Conservation (phyloP, 2,888 invertebrate genomes). For the Drosophila cognata region DNA sequence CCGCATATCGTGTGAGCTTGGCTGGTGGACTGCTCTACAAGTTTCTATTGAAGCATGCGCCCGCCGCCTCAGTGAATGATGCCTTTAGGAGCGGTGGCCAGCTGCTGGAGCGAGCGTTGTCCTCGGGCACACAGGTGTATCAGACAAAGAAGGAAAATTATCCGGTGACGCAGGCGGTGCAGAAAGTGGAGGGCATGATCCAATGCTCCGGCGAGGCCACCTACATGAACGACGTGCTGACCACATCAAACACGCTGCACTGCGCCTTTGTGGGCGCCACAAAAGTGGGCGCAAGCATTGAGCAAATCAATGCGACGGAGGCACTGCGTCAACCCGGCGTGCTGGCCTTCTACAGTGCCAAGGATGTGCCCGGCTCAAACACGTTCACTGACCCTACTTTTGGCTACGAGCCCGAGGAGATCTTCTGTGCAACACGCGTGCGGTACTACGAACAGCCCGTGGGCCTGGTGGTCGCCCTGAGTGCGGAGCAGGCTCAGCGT, state of each 20-base stretch:
- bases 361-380: conserved; percentile 87
- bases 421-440: conserved; percentile 73
- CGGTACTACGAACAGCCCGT: conserved; percentile 90
- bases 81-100: conserved; percentile 78
- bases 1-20: conserved; percentile 89
- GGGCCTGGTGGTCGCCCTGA: conserved; percentile 90
- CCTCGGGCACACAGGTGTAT: conserved; percentile 89
- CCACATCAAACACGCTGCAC: conserved; percentile 87
- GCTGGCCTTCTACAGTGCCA: conserved; percentile 87
- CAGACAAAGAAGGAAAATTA: conserved; percentile 89
- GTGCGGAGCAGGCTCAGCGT: conserved; percentile 86
- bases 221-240: conserved; percentile 91
- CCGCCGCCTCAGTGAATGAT: conserved; percentile 82
- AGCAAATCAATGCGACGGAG: conserved; percentile 86
- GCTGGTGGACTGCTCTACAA: conserved; percentile 93
- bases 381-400: conserved; percentile 86
- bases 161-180: conserved; percentile 91
- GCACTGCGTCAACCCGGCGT: conserved; percentile 87
- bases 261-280: conserved; percentile 87
- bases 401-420: conserved; percentile 83
- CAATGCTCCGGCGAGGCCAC: conserved; percentile 91
- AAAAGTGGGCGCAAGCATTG: conserved; percentile 86
- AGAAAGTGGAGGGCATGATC: conserved; percentile 90
- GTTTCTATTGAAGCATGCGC: conserved; percentile 87
- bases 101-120: conserved; percentile 87